Percentiles rank a stretch among this genome's conserved stretches.
phyloP scores from a whole-genome alignment of 2,113 vertebrate species.

The Ardeotis arabs region DNA sequence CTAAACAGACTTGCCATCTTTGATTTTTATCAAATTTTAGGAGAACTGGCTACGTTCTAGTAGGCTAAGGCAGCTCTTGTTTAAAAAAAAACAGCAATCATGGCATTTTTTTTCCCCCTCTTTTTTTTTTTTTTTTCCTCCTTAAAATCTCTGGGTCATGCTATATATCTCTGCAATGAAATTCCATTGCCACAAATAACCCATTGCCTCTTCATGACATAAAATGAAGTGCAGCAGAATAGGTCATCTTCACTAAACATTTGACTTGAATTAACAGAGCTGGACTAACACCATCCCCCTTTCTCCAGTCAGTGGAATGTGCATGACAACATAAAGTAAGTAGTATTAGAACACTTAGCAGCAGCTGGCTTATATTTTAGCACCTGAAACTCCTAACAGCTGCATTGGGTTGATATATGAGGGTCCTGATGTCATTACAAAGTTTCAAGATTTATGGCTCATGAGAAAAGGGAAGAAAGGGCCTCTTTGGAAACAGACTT shows the following conservation, averaged over 20 bases:
- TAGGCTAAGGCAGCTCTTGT: background rate
- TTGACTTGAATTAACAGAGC: background rate
- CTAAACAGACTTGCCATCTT: background rate
- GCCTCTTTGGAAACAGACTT: background rate
- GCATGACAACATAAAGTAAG: background rate
- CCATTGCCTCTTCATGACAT: background rate
- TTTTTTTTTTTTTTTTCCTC: too few species aligned
- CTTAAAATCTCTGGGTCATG: background rate
- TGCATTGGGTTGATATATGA: background rate
- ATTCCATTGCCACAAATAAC: background rate
- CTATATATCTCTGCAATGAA: background rate
- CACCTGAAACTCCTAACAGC: slow-evolving; percentile 4
- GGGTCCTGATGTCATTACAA: background rate
- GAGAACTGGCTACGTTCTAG: background rate
- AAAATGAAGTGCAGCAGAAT: background rate
- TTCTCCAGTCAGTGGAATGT: background rate
- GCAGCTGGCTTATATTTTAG: background rate
- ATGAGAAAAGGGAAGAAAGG: background rate
- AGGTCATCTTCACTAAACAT: background rate
- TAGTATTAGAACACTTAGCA: background rate
- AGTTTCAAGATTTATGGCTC: background rate
- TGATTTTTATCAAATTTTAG: background rate
- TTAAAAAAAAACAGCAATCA: background rate
- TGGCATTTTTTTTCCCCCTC: fast-evolving
- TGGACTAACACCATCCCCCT: background rate